Evolutionary conservation across 2,797 vertebrate genomes (phyloP).

Genomic region (Hybognathus amarus): DNA sequence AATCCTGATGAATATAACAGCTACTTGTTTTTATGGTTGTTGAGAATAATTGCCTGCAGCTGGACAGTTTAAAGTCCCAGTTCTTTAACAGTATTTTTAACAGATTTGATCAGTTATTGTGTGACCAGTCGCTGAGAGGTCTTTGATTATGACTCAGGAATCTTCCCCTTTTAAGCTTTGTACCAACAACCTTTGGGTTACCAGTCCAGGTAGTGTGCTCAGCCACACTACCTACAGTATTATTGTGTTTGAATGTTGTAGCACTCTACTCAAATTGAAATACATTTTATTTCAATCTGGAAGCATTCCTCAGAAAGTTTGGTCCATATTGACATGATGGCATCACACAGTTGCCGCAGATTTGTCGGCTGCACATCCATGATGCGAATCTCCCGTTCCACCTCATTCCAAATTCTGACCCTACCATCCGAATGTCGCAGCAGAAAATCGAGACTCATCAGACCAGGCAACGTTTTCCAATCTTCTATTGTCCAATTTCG

Average conservation of each 20-base stretch:
- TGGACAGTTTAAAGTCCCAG: background rate
- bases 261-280: background rate
- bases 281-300: too few relatives aligned
- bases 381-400: too few relatives aligned
- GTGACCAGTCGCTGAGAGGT: background rate
- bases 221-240: background rate
- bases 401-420: too few relatives aligned
- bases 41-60: conserved; percentile 17
- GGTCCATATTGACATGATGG: too few relatives aligned
- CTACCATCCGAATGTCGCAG: too few relatives aligned
- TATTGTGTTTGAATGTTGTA: background rate
- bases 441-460: too few relatives aligned
- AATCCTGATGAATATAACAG: conserved; percentile 16
- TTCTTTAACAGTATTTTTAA: background rate
- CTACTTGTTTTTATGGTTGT: conserved; percentile 17
- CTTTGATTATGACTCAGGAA: background rate
- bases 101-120: background rate
- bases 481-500: too few relatives aligned
- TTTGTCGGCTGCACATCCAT: too few relatives aligned
- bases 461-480: too few relatives aligned
- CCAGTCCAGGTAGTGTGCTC: too few relatives aligned
- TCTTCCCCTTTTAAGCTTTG: background rate
- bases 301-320: too few relatives aligned
- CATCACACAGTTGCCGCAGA: too few relatives aligned
- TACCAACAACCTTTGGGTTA: background rate